A percentile compares a stretch with the other conserved stretches of the same genome.
phyloP scores from a whole-genome alignment of 2,797 vertebrate species.

The Percopsis omiscomaycus region DNA sequence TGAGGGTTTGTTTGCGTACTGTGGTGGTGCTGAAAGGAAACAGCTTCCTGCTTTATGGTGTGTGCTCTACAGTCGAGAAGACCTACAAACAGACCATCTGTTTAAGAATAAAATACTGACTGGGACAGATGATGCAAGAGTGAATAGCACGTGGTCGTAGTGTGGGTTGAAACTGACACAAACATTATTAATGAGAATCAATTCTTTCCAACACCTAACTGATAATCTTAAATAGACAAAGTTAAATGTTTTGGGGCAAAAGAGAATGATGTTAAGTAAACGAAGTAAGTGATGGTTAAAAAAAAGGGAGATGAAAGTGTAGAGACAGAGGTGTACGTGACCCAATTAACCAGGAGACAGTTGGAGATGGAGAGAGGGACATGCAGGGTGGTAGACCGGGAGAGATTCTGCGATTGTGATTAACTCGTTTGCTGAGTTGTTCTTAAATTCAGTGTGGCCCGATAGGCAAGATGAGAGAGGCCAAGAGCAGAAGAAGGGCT shows the following conservation, averaged over 20 bases:
- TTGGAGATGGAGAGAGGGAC: constrained; percentile 11
- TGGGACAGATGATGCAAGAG: no score
- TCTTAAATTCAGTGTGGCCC: constrained; percentile 56
- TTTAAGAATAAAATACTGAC: no score
- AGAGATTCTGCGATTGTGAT: constrained; percentile 33
- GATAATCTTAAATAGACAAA: no score
- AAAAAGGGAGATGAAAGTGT: constrained; percentile 8
- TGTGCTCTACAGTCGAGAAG: constrained; percentile 28
- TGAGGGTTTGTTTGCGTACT: constrained; percentile 1
- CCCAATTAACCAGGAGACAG: constrained; percentile 8
- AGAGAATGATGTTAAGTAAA: background rate
- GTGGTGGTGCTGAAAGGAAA: constrained; percentile 50
- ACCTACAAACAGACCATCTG: no score
- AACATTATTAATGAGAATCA: no score
- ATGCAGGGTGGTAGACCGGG: constrained; percentile 29
- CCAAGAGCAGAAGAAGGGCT: constrained; percentile 54
- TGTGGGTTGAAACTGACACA: no score
- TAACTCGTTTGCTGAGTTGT: constrained; percentile 39
- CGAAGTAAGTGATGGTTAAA: background rate
- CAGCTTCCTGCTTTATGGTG: constrained; percentile 59
- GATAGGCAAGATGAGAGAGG: constrained; percentile 49
- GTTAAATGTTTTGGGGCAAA: no score
- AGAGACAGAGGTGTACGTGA: constrained; percentile 41
- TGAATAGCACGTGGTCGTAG: no score
- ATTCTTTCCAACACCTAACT: no score